Conservation (phyloP, 2,888 invertebrate genomes). For the Petrophora chlorosata region DNA sequence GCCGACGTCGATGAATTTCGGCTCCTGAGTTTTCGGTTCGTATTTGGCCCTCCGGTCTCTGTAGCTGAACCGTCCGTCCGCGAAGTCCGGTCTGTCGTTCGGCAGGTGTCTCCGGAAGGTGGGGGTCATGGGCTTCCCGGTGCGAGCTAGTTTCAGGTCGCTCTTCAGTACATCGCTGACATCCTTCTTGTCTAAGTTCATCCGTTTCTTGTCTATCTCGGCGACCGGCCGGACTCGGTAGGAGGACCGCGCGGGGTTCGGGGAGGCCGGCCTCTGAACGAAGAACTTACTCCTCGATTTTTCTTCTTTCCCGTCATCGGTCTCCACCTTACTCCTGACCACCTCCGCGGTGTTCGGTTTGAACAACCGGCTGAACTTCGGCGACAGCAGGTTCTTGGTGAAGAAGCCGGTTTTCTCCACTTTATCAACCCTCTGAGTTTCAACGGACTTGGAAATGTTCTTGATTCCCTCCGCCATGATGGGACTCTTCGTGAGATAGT, state of each 20-base stretch:
- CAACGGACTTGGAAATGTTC: constrained; percentile 53
- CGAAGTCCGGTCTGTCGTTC: constrained; percentile 59
- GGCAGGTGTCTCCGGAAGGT: constrained; percentile 66
- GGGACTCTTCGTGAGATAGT: constrained; percentile 53
- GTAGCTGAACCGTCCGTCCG: constrained; percentile 70
- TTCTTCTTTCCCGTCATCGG: constrained; percentile 52
- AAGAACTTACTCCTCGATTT: constrained; percentile 75
- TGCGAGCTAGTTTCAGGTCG: constrained; percentile 67
- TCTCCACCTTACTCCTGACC: constrained; percentile 48
- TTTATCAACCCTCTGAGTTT: constrained; percentile 43
- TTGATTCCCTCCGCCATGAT: constrained; percentile 56
- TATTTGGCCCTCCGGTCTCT: constrained; percentile 57
- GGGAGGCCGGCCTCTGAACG: constrained; percentile 65
- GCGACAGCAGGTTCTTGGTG: constrained; percentile 70
- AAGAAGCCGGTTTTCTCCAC: constrained; percentile 65
- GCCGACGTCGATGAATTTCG: constrained; percentile 58
- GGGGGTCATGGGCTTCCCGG: constrained; percentile 79
- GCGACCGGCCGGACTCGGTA: constrained; percentile 61
- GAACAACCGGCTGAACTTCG: constrained; percentile 72
- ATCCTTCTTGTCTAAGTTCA: constrained; percentile 34
- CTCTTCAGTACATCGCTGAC: constrained; percentile 60
- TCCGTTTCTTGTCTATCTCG: constrained; percentile 19
- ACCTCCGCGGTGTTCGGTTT: constrained; percentile 63
- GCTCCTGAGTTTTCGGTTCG: constrained; percentile 45
- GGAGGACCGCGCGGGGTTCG: constrained; percentile 50